Base-by-base conservation (phyloP, 2,113 vertebrate genomes). In the Brevimyrus niger region DNA sequence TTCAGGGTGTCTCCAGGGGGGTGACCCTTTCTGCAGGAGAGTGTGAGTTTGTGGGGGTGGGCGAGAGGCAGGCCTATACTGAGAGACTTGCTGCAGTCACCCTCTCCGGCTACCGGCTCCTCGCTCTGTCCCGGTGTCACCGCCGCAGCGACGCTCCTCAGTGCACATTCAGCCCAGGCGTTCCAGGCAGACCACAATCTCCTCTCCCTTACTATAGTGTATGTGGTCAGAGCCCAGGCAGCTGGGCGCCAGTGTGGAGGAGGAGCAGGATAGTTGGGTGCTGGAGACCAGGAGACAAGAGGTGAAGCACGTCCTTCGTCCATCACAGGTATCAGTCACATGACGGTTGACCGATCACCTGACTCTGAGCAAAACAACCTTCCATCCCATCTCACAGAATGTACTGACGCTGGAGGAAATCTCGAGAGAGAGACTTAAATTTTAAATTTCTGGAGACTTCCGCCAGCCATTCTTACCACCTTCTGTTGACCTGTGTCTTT, bases 241-340 rank as follows among this genome's bases (percentile, higher is more conserved):
- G 61, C 10, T 27, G 35, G 76, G 19, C 7, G 17, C 38, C 35
- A 11, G 76, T 87, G 50, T 61, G 9, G 90, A 83, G 0, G 73
- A 93, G 0, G 58, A 95, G 17, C 93, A 94, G 88, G 92, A 93
- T 88, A 91, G 92, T 13, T 95, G 95, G 95, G 90, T 89, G 44
- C 90, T 95, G 84, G 92, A 96, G 90, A 92, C 89, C 35, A 31
- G 91, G 91, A 44, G 86, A 89, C 85, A 90, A 27, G 94, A 91
- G 89, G 92, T 89, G 55, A 92, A 93, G 90, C 94, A 92, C 15
- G 92, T 92, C 61, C 82, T 94, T 88, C 94, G 94, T 89, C 92
- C 95, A 89, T 96, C 94, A 69, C 92, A 94, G 86, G 94, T 94
- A 92, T 95, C 89, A 58, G 89, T 90, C 87, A 91, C 92, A 31